phyloP scores from a whole-genome alignment of 2,888 invertebrate species.

The Megamerina dolium region DNA sequence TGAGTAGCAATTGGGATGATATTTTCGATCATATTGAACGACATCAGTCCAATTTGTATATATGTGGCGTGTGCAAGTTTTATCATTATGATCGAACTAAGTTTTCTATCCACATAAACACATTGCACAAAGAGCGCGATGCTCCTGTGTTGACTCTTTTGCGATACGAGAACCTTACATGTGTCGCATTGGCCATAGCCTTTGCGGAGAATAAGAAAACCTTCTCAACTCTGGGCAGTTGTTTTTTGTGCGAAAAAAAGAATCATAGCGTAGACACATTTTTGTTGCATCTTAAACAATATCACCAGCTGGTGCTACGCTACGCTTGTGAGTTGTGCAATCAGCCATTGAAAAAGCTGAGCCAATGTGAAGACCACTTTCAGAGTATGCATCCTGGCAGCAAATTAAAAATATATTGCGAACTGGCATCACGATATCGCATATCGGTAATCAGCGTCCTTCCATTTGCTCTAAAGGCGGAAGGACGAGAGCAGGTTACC shows the following conservation, averaged over 20 bases:
- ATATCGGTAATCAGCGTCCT: conserved; percentile 4
- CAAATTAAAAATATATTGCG: conserved; percentile 17
- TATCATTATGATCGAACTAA: conserved; percentile 12
- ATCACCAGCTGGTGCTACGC: conserved; percentile 17
- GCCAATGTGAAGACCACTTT: conserved; percentile 16
- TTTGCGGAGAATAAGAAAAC: conserved; percentile 17
- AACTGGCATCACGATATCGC: conserved; percentile 14
- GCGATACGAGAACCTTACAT: conserved; percentile 1
- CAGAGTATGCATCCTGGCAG: conserved; percentile 7
- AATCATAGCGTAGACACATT: conserved; percentile 13
- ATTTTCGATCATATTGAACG: conserved; percentile 19
- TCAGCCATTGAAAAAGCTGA: conserved; percentile 11
- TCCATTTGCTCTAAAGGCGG: background rate
- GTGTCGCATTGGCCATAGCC: conserved; percentile 10
- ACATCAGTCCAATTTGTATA: conserved; percentile 16
- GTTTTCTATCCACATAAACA: conserved; percentile 13
- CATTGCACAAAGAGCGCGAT: conserved; percentile 21
- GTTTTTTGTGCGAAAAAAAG: conserved; percentile 18
- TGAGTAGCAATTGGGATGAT: conserved; percentile 14
- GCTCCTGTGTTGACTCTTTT: conserved; percentile 17
- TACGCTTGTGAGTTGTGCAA: conserved; percentile 23
- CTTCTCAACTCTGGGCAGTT: conserved; percentile 20
- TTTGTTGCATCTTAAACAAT: conserved; percentile 19
- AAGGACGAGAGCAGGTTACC: background rate
- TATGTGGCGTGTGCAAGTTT: conserved; percentile 19